Conservation (phyloP, 2,888 invertebrate genomes). For the Tachina fera region DNA sequence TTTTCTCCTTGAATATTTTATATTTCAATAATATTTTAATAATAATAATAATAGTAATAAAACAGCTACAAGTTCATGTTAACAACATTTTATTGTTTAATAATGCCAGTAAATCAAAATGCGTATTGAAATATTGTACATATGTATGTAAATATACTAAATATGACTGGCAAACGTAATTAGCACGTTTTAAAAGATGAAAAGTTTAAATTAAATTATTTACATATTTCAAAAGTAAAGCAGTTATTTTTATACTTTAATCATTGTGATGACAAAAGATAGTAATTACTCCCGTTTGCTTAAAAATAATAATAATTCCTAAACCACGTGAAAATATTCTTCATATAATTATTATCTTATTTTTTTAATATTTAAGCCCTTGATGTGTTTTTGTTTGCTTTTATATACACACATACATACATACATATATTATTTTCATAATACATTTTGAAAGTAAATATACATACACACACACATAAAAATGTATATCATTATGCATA, state of each 20-base stretch:
- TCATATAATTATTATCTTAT: neutral
- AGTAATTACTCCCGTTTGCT: neutral
- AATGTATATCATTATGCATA: too few relatives aligned
- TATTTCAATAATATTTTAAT: neutral
- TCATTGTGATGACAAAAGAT: neutral
- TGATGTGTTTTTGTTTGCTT: neutral
- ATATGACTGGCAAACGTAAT: neutral
- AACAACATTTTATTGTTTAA: too few relatives aligned
- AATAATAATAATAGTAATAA: too few relatives aligned
- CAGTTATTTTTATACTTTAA: neutral
- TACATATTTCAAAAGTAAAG: neutral
- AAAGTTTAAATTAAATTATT: neutral
- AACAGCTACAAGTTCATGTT: too few relatives aligned
- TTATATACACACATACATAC: neutral
- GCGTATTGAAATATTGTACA: neutral
- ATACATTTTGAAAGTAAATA: neutral
- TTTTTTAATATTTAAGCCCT: constrained; percentile 7
- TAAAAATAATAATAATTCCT: neutral
- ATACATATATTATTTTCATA: neutral
- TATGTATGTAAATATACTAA: neutral
- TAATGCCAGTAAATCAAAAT: too few relatives aligned
- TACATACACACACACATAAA: too few relatives aligned
- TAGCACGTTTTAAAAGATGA: neutral
- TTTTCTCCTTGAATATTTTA: neutral
- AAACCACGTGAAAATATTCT: neutral